These are phyloP conservation scores for Malurus alboscapulatus DNA, from an alignment of 2,113 vertebrate species.

Conservation along the genomic window DNA sequence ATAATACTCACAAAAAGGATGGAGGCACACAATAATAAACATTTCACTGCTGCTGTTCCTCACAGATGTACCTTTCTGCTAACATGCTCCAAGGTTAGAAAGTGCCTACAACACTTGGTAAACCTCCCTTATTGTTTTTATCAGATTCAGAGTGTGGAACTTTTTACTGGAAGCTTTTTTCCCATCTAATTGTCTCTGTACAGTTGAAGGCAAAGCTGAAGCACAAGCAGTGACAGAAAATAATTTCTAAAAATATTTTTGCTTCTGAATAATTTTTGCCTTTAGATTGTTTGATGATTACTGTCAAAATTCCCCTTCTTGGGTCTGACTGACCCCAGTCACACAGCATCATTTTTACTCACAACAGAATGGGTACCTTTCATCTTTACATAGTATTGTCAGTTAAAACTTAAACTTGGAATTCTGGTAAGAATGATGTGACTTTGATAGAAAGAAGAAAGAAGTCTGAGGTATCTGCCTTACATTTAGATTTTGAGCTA, in stretches of 20 bases:
- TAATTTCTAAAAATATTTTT: not conserved
- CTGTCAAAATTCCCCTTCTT: not conserved
- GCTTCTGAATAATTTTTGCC: not conserved
- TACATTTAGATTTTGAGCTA: not conserved
- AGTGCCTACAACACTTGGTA: not conserved
- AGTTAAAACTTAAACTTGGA: not conserved
- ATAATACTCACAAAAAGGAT: conserved; percentile 30
- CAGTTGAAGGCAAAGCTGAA: not conserved
- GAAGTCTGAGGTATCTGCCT: not conserved
- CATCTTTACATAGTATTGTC: not conserved
- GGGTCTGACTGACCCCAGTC: not conserved
- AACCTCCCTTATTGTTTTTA: not conserved
- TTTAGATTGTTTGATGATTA: not conserved
- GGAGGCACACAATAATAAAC: conserved; percentile 54
- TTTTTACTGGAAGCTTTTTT: not conserved
- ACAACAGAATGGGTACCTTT: not conserved
- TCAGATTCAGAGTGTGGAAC: not conserved
- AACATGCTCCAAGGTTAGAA: not conserved
- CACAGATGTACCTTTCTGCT: not conserved
- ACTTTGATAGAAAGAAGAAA: not conserved
- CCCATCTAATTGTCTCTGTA: not conserved
- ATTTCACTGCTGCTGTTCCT: conserved; percentile 32
- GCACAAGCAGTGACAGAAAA: not conserved
- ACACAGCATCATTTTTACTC: not conserved
- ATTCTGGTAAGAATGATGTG: not conserved